Base-by-base conservation (phyloP, 1,140 invertebrate species). In the Nymphalis io region DNA sequence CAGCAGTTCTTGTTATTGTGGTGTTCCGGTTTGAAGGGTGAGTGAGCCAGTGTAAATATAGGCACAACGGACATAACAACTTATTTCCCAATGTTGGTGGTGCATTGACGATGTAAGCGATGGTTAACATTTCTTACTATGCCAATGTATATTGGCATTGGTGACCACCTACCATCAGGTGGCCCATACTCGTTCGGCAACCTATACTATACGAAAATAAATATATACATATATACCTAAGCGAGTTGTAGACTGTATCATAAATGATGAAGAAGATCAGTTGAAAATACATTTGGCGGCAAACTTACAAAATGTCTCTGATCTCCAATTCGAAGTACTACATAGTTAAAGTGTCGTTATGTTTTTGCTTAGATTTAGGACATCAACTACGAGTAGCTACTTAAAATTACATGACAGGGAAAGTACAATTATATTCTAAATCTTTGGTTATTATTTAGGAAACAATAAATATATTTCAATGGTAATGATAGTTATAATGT, bases 261-360 rank as follows among this genome's bases (percentile, higher is more conserved):
- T 1, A 42, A 42, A 42, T 42, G 15, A n/a, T n/a, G 2, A 5
- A 12, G 12, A 51, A 18, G 12, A 21, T 20, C 0, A 51, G 8
- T n/a, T 51, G 18, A 20, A 18, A n/a, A 21, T 8, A 20, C 4
- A 16, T n/a, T 21, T 11, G 48, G 8, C 48, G 48, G 48, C 3
- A 51, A 6, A 1, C 1, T 51, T 46, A 46, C 42, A 46, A 20
- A 51, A 21, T 51, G 48, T 20, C 20, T 51, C 5, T 51, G 21
- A 51, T 63, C 44, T 21, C 23, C 20, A 20, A 27, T 46, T 55
- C 51, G 38, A 20, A 44, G 55, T 42, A 63, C 4, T 33, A 53
- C 12, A n/a, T 16, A 59, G 63, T 66, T 66, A 58, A 46, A 58
- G 10, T 16, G 61, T 70, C 68, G 33, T 70, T 70, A 64, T 40